phyloP scores from a whole-genome alignment of 2,888 invertebrate genomes.

The Andrena bicolor region DNA sequence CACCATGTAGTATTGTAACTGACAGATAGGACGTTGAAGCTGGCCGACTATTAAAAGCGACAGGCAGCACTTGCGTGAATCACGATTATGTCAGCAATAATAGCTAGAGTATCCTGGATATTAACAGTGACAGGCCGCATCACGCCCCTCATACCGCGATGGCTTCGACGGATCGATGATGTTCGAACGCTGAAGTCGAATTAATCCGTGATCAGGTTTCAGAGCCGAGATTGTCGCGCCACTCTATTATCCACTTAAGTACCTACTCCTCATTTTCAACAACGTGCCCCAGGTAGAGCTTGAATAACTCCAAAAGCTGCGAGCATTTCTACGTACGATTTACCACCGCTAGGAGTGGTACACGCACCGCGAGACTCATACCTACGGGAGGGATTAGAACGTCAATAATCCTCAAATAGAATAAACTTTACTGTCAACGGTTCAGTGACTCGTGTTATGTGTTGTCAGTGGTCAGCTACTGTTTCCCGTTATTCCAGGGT shows the following conservation, averaged over 20 bases:
- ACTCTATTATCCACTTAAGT: slow-evolving; percentile 9
- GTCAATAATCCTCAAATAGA: no score
- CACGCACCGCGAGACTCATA: no score
- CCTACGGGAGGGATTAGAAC: no score
- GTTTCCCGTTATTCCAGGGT: no score
- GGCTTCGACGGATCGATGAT: slow-evolving; percentile 56
- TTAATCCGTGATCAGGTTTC: slow-evolving; percentile 41
- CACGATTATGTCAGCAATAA: slow-evolving; percentile 52
- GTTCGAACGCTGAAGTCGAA: slow-evolving; percentile 30
- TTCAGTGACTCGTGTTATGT: no score
- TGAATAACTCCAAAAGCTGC: no score
- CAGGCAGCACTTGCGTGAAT: slow-evolving; percentile 40
- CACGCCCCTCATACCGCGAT: slow-evolving; percentile 29
- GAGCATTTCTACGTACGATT: no score
- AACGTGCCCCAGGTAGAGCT: no score
- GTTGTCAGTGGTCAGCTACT: no score
- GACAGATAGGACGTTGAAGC: background rate
- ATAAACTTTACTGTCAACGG: no score
- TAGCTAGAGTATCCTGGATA: slow-evolving; percentile 31
- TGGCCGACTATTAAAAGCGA: slow-evolving; percentile 43
- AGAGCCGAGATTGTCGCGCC: slow-evolving; percentile 1
- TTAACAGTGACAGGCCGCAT: slow-evolving; percentile 51
- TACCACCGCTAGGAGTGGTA: no score
- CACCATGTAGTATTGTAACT: background rate
- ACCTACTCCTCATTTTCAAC: background rate